These are phyloP conservation scores for Diadegma fenestrale DNA, from an alignment of 2,888 invertebrate species.

Conservation along the genomic window DNA sequence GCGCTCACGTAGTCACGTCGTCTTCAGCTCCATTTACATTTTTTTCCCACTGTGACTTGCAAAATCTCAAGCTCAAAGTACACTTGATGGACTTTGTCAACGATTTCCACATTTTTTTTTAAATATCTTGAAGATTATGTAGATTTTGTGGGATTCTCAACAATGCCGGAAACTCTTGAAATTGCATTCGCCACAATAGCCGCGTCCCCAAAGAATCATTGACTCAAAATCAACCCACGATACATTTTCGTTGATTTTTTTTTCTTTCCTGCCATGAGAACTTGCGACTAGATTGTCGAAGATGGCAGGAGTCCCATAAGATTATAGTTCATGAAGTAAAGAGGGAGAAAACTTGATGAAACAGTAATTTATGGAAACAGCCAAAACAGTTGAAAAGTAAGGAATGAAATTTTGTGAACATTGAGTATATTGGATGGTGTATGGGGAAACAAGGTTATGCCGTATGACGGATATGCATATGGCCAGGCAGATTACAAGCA, in stretches of 20 bases:
- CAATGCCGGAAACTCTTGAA: not conserved
- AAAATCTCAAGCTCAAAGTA: not conserved
- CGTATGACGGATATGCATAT: slow-evolving; percentile 40
- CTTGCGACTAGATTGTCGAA: not conserved
- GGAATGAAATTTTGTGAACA: not conserved
- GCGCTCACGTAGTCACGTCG: slow-evolving; percentile 24
- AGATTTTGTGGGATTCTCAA: not conserved
- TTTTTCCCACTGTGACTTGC: not conserved
- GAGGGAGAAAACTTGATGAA: not conserved
- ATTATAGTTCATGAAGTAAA: not conserved
- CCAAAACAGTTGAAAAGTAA: not conserved
- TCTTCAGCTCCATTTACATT: slow-evolving; percentile 20
- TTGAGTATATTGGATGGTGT: slow-evolving; percentile 11
- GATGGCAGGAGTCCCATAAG: not conserved
- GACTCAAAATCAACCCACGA: not conserved
- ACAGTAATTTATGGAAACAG: slow-evolving; percentile 1
- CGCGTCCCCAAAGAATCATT: not conserved
- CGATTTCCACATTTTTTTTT: not conserved
- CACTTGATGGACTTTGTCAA: not conserved
- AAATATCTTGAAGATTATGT: not conserved
- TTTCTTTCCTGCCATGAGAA: not conserved
- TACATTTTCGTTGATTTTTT: not conserved
- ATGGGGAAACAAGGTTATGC: slow-evolving; percentile 11
- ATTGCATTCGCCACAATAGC: not conserved
- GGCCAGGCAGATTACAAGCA: slow-evolving; percentile 41